These are phyloP conservation scores for Furcula furcula DNA, from an alignment of 2,888 invertebrate genomes.

Conservation along the genomic window DNA sequence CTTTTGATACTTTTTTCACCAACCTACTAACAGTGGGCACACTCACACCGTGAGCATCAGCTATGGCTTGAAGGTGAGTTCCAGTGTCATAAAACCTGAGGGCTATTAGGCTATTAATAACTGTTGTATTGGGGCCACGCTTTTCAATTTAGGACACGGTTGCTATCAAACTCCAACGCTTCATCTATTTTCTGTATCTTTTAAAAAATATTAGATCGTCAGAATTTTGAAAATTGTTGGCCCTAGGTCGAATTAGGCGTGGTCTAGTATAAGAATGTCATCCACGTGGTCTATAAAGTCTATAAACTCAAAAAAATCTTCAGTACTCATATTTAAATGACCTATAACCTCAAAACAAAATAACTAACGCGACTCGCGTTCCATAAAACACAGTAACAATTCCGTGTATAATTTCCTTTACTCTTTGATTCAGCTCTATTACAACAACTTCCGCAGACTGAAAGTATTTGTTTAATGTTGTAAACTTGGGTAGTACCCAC, in stretches of 20 bases:
- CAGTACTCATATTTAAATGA: not conserved
- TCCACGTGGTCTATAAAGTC: not conserved
- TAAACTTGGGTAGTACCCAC: too few species aligned
- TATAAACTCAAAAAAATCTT: conserved; percentile 1
- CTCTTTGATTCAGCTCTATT: too few species aligned
- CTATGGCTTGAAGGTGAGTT: conserved; percentile 7
- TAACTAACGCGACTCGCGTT: too few species aligned
- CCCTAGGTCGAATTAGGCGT: not conserved
- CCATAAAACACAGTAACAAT: too few species aligned
- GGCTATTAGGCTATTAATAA: conserved; percentile 10
- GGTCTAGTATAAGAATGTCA: not conserved
- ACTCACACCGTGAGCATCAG: conserved; percentile 6
- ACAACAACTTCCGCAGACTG: too few species aligned
- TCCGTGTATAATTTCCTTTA: too few species aligned
- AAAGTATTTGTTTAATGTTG: too few species aligned
- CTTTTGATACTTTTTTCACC: conserved; percentile 10
- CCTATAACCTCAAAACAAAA: too few species aligned
- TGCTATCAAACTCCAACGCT: conserved; percentile 3
- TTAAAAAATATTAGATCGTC: conserved; percentile 1
- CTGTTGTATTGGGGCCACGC: conserved; percentile 10
- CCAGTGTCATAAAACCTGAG: conserved; percentile 15
- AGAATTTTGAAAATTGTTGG: not conserved
- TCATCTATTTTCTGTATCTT: conserved; percentile 10
- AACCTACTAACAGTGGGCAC: conserved; percentile 11
- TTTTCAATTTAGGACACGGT: conserved; percentile 1